Percentiles rank a stretch among this genome's conserved stretches.
Conservation (phyloP, 2,113 vertebrate genomes). For the Formicarius rufipectus region DNA sequence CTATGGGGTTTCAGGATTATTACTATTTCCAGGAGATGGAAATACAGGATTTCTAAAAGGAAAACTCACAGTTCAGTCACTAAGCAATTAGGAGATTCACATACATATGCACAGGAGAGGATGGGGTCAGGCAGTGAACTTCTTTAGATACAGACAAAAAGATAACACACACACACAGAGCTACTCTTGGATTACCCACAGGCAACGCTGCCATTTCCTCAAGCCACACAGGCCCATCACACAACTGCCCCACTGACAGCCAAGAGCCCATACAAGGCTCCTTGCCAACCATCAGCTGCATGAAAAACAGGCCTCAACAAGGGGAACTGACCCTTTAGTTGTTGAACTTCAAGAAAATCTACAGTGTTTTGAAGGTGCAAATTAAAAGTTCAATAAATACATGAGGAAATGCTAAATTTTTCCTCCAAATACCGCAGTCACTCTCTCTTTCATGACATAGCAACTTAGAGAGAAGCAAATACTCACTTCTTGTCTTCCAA, state of each 20-base stretch:
- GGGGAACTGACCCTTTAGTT: not conserved
- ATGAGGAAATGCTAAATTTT: not conserved
- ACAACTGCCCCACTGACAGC: accelerated
- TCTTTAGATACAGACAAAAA: not conserved
- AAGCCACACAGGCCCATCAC: not conserved
- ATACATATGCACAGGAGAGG: not conserved
- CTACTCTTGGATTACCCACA: not conserved
- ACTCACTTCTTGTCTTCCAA: not conserved
- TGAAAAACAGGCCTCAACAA: not conserved
- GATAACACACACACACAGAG: not conserved
- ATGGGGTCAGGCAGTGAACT: not conserved
- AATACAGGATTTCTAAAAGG: not conserved
- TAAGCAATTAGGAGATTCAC: accelerated
- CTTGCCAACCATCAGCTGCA: not conserved
- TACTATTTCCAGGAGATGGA: not conserved
- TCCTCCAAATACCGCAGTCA: not conserved
- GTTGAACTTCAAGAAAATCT: not conserved
- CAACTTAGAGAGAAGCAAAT: not conserved
- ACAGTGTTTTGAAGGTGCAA: not conserved
- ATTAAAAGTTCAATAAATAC: not conserved
- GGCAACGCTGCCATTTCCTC: not conserved
- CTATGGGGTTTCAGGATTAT: not conserved
- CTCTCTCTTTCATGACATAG: not conserved
- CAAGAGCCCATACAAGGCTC: not conserved
- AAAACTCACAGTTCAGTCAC: not conserved